phyloP scores from a whole-genome alignment of 2,113 vertebrate species.

The Tupaia chinensis region DNA sequence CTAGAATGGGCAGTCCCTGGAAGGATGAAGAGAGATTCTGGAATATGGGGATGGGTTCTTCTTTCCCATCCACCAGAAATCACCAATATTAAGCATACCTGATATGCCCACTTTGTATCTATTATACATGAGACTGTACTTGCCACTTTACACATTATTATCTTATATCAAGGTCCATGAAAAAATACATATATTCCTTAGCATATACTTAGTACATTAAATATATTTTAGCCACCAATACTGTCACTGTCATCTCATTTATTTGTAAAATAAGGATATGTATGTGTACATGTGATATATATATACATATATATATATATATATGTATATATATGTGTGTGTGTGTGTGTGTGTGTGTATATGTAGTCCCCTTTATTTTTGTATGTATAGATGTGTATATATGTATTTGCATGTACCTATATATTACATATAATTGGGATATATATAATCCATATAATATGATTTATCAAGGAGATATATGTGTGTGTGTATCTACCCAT shows the following conservation, averaged over 20 bases:
- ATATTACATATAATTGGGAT: background rate
- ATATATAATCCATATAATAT: background rate
- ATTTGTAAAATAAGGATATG: background rate
- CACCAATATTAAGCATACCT: background rate
- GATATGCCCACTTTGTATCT: background rate
- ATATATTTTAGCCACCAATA: background rate
- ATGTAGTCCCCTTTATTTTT: background rate
- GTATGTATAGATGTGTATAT: background rate
- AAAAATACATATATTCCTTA: background rate
- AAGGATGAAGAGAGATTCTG: background rate
- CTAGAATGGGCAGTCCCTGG: background rate
- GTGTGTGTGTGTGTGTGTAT: background rate
- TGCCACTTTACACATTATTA: background rate
- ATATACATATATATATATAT: background rate
- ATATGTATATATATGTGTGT: background rate
- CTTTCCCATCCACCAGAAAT: background rate
- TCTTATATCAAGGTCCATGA: background rate
- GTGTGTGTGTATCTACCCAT: background rate
- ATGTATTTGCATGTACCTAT: background rate
- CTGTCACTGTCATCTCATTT: background rate
- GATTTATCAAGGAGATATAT: background rate
- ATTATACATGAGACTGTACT: background rate
- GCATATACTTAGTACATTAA: background rate
- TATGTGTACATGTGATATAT: background rate
- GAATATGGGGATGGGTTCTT: background rate